A percentile compares a stretch with the other conserved stretches of the same genome.
Conservation (phyloP, 1,140 invertebrate species). For the Hermatobates lingyangjiaoensis region DNA sequence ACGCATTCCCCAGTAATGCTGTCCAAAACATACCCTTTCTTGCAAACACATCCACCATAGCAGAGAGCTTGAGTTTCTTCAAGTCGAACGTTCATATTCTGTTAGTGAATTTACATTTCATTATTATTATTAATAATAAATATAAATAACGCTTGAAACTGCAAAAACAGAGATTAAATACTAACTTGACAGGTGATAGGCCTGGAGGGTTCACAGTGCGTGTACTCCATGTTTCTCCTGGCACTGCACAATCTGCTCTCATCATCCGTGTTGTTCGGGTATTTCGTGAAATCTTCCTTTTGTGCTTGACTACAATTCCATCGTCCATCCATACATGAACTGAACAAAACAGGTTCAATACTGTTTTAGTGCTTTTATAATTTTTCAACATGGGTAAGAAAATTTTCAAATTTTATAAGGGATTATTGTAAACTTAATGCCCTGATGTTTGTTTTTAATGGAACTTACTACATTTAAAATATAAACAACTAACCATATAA, state of each 20-base stretch:
- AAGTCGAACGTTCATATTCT: constrained; percentile 47
- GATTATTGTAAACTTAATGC: no score
- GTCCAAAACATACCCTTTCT: constrained; percentile 52
- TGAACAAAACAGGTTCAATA: constrained; percentile 20
- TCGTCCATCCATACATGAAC: constrained; percentile 48
- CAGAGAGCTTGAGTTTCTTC: constrained; percentile 25
- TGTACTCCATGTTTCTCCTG: constrained; percentile 43
- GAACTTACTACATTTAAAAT: no score
- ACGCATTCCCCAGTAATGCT: constrained; percentile 45
- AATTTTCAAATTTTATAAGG: no score
- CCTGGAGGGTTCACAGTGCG: constrained; percentile 51
- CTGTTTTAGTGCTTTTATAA: no score
- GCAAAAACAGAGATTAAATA: no score
- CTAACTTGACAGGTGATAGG: constrained; percentile 55
- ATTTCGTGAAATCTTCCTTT: constrained; percentile 35
- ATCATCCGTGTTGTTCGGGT: constrained; percentile 33
- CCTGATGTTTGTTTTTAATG: no score
- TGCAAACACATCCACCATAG: constrained; percentile 56
- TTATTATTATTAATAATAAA: neutral
- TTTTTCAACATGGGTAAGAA: no score
- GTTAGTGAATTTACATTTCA: no score
- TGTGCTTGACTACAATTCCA: constrained; percentile 54
- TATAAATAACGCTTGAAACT: neutral
- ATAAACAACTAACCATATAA: no score
- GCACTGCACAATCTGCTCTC: constrained; percentile 37